Percentiles rank a stretch among this genome's conserved stretches.
Conservation (phyloP, 2,113 vertebrate species). For the Lathamus discolor region DNA sequence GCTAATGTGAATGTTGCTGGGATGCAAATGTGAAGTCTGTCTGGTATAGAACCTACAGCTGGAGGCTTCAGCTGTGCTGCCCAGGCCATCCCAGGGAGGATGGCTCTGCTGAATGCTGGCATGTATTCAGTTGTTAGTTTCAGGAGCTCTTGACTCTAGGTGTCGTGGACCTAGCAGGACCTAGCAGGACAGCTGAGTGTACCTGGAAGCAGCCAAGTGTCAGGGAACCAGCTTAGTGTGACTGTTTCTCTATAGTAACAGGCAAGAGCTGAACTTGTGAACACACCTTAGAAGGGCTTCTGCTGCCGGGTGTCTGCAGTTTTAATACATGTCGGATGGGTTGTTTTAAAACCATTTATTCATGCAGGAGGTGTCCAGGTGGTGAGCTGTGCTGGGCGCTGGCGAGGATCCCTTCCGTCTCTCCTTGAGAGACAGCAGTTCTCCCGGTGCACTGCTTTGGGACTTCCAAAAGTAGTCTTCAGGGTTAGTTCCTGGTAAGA, state of each 20-base stretch:
- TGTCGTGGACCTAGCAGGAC: background rate
- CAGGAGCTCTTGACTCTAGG: background rate
- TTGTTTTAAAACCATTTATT: background rate
- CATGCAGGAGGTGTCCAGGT: background rate
- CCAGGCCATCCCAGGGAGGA: background rate
- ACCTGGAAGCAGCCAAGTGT: background rate
- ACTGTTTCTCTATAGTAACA: background rate
- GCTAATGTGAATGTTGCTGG: background rate
- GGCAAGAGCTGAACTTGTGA: background rate
- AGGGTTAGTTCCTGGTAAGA: background rate
- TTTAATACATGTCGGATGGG: background rate
- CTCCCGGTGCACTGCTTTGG: too few relatives aligned
- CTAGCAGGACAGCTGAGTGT: background rate
- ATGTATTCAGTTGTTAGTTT: background rate
- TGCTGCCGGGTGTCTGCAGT: background rate
- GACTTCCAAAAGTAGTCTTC: background rate
- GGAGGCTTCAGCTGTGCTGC: background rate
- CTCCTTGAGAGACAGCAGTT: background rate
- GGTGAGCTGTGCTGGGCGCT: background rate
- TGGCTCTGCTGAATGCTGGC: background rate
- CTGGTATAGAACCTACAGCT: background rate
- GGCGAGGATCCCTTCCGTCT: background rate
- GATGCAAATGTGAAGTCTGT: background rate
- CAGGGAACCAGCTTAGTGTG: background rate
- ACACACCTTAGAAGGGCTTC: fast-evolving